A percentile compares a stretch with the other conserved stretches of the same genome.
Evolutionary conservation across 2,888 invertebrate genomes (phyloP).

Genomic region (Noctua fimbriata): DNA sequence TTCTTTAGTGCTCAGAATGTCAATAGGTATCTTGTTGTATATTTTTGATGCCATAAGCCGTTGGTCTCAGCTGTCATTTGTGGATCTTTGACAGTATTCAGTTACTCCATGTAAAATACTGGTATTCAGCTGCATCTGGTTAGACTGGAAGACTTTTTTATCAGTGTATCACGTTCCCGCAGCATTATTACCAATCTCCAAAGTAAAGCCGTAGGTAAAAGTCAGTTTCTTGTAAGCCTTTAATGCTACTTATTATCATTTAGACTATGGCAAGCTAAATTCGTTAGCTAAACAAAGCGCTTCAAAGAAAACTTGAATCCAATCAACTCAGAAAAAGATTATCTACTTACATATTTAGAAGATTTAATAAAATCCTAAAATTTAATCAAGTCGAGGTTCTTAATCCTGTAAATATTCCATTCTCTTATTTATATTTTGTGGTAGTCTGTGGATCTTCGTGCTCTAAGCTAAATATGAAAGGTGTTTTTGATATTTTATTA

Average conservation of each 20-base stretch:
- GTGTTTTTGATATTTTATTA: not conserved
- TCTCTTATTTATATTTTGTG: constrained; percentile 6
- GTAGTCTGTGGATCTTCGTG: not conserved
- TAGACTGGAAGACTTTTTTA: not conserved
- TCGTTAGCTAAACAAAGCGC: constrained; percentile 13
- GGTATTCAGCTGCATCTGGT: too few relatives aligned
- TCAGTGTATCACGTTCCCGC: not conserved
- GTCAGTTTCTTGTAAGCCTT: not conserved
- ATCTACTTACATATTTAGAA: constrained; percentile 38
- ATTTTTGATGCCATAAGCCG: too few relatives aligned
- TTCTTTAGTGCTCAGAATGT: too few relatives aligned
- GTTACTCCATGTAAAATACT: too few relatives aligned
- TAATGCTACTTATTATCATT: not conserved
- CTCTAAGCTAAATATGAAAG: not conserved
- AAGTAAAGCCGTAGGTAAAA: not conserved
- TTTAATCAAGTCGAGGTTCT: constrained; percentile 5
- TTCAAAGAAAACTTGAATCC: constrained; percentile 20
- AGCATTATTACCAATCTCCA: not conserved
- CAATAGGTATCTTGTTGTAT: too few relatives aligned
- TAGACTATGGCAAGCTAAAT: not conserved
- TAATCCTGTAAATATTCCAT: constrained; percentile 19
- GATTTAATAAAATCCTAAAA: constrained; percentile 4
- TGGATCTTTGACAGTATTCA: not conserved
- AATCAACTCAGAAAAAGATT: constrained; percentile 33
- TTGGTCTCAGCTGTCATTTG: not conserved